Conservation (phyloP, 1,140 invertebrate genomes). For the Bombus superbus region DNA sequence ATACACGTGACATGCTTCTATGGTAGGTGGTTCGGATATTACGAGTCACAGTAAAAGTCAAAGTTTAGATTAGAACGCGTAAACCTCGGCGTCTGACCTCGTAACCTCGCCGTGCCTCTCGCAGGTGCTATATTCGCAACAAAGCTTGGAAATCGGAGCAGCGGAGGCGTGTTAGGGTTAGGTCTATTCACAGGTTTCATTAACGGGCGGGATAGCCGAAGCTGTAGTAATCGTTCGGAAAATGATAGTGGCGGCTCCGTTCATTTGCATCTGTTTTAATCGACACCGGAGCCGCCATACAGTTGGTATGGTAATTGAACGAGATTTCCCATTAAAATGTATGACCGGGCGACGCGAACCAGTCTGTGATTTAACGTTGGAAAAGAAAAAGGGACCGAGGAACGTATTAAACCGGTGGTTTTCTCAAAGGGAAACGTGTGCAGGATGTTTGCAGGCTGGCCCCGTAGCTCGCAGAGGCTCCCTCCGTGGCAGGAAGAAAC, state of each 20-base stretch:
- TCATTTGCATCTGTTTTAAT: neutral
- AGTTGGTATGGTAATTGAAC: neutral
- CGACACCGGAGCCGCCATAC: neutral
- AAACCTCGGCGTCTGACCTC: no score
- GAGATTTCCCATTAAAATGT: neutral
- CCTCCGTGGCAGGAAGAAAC: neutral
- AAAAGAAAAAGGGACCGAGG: neutral
- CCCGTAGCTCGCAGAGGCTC: neutral
- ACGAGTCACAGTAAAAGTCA: no score
- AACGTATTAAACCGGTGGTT: neutral
- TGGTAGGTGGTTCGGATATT: no score
- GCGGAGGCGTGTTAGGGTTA: no score
- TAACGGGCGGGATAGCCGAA: neutral
- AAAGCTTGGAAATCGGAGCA: no score
- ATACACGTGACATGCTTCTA: no score
- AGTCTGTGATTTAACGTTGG: neutral
- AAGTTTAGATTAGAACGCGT: no score
- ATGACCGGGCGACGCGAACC: neutral
- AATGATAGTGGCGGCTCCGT: neutral
- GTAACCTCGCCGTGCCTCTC: no score
- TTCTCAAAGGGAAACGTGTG: neutral
- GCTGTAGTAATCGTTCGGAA: neutral
- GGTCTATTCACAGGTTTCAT: neutral
- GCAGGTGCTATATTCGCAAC: neutral
- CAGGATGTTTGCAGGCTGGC: neutral